Conservation (phyloP, 2,113 vertebrate species). For the Theristicus caerulescens region DNA sequence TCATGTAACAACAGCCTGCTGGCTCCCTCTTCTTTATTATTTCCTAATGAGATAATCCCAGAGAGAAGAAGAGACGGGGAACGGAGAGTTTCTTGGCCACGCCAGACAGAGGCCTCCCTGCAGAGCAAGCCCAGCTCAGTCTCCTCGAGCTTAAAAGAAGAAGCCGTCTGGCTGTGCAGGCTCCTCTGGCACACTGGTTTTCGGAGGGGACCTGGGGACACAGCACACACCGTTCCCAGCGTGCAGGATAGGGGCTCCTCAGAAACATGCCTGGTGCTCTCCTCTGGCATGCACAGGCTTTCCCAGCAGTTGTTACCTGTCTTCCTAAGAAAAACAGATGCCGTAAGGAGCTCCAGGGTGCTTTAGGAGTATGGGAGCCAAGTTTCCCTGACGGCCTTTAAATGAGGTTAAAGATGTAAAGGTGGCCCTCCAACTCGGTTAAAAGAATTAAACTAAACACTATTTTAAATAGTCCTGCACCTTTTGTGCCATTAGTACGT, state of each 20-base stretch:
- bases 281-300: background rate
- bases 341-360: background rate
- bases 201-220: background rate
- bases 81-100: background rate
- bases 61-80: background rate
- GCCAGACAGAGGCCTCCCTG: background rate
- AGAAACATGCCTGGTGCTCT: background rate
- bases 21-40: background rate
- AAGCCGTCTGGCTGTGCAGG: background rate
- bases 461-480: background rate
- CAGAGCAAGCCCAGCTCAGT: background rate
- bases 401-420: background rate
- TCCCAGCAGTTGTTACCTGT: background rate
- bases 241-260: background rate
- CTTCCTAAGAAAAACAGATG: background rate
- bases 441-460: background rate
- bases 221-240: rapidly evolving
- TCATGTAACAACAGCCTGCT: background rate
- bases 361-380: background rate
- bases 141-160: background rate
- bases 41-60: background rate
- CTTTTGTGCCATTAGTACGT: background rate
- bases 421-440: background rate
- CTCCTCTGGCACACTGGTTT: background rate
- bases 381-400: background rate